phyloP scores from a whole-genome alignment of 2,113 vertebrate genomes.

The Azemiops feae region DNA sequence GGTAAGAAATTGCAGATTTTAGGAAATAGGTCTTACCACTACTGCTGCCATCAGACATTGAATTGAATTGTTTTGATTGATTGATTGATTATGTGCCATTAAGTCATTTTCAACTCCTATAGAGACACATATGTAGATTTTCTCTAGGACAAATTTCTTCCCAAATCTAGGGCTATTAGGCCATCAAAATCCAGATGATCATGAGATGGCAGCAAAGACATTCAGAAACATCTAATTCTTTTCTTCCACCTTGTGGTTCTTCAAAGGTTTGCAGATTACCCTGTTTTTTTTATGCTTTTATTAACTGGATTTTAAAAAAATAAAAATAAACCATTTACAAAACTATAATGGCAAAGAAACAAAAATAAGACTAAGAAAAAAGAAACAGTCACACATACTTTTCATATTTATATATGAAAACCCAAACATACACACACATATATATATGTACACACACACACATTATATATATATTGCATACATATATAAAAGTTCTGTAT shows the following conservation, averaged over 20 bases:
- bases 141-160: neutral
- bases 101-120: neutral
- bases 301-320: neutral
- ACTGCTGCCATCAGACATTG: neutral
- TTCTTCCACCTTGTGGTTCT: neutral
- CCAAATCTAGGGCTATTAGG: neutral
- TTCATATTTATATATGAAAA: neutral
- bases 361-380: neutral
- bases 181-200: neutral
- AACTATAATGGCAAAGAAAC: neutral
- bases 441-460: neutral
- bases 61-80: neutral
- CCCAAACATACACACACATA: neutral
- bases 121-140: neutral
- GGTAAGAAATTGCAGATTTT: neutral
- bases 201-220: neutral
- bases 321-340: neutral
- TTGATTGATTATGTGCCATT: neutral
- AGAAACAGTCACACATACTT: neutral
- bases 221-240: neutral
- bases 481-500: neutral
- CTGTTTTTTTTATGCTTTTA: neutral
- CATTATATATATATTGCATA: neutral
- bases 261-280: neutral
- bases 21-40: neutral